Percentiles rank a stretch among this genome's conserved stretches.
Evolutionary conservation across 2,888 invertebrate genomes (phyloP).

Genomic region (Pollenia labialis): DNA sequence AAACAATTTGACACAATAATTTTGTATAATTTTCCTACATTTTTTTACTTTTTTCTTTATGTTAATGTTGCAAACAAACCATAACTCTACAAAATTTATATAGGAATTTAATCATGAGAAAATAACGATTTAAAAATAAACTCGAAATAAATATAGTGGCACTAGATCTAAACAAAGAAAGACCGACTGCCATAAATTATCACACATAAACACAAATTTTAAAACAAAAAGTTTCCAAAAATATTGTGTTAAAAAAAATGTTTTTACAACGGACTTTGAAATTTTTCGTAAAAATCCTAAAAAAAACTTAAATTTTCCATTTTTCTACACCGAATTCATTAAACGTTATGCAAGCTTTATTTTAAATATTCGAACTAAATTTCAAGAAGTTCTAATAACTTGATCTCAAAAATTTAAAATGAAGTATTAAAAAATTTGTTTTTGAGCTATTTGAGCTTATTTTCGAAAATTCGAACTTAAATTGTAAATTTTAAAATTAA

Average conservation of each 20-base stretch:
- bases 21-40: constrained; percentile 38
- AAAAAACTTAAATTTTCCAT: no score
- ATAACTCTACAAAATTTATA: constrained; percentile 17
- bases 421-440: not conserved
- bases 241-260: no score
- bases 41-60: not conserved
- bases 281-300: no score
- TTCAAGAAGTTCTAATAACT: no score
- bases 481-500: not conserved
- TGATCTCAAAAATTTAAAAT: no score
- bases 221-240: not conserved
- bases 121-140: not conserved
- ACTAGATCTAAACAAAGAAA: no score
- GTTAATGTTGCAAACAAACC: constrained; percentile 11
- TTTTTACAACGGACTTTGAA: no score
- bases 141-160: not conserved
- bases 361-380: no score
- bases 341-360: no score
- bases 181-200: no score
- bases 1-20: constrained; percentile 70
- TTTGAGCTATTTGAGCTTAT: not conserved
- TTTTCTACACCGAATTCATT: no score
- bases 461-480: not conserved
- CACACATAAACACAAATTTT: not conserved
- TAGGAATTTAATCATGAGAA: constrained; percentile 17